Conservation (phyloP, 1,140 invertebrate species). For the Octopus sinensis region DNA sequence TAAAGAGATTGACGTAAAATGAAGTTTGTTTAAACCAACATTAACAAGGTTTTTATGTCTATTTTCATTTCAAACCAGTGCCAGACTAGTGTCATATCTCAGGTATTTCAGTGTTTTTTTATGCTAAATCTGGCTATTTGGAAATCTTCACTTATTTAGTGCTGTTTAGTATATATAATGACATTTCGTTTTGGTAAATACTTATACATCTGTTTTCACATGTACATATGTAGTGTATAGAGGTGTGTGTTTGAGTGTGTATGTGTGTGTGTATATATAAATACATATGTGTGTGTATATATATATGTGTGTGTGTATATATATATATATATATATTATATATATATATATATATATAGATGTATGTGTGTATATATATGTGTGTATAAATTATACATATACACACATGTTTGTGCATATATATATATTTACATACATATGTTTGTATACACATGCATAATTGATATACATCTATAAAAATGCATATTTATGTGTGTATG, state of each 20-base stretch:
- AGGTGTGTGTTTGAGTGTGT: not conserved
- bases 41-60: not conserved
- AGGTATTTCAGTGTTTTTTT: constrained; percentile 6
- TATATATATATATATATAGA: not conserved
- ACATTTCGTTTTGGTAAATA: not conserved
- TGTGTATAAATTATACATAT: not conserved
- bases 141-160: not conserved
- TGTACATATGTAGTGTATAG: not conserved
- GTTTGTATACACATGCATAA: not conserved
- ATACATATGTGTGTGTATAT: not conserved
- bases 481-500: not conserved
- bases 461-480: not conserved
- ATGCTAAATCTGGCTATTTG: not conserved
- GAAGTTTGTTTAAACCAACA: constrained; percentile 1
- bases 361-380: not conserved
- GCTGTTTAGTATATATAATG: not conserved
- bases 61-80: constrained; percentile 4
- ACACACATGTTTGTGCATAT: not conserved
- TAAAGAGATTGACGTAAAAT: not conserved
- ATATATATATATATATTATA: not conserved
- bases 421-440: not conserved
- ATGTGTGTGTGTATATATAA: not conserved
- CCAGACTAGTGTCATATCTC: constrained; percentile 5
- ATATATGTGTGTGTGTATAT: not conserved
- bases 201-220: not conserved